These are phyloP conservation scores for Archilochus colubris DNA, from an alignment of 2,113 vertebrate species.

Conservation along the genomic window DNA sequence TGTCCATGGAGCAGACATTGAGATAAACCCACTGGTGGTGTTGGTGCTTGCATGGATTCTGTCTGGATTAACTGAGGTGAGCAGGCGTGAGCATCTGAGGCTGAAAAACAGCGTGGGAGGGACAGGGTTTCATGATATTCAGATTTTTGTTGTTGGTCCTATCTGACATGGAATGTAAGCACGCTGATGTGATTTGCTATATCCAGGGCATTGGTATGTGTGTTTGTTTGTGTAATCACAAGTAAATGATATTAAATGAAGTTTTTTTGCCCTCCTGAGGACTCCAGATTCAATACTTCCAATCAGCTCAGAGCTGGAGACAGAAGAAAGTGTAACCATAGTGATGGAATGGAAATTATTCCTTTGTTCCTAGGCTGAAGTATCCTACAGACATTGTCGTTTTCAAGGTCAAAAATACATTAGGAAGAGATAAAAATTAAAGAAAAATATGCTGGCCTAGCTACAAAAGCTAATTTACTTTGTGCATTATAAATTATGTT, in stretches of 20 bases:
- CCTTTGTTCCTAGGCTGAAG: constrained; percentile 82
- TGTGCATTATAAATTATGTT: constrained; percentile 80
- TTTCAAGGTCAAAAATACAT: constrained; percentile 87
- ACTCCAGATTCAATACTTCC: constrained; percentile 77
- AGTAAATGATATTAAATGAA: constrained; percentile 77
- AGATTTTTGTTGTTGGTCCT: constrained; percentile 16
- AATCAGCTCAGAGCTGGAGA: constrained; percentile 62
- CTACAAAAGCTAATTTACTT: constrained; percentile 81
- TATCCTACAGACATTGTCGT: constrained; percentile 78
- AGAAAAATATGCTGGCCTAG: constrained; percentile 79
- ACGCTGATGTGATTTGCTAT: constrained; percentile 44
- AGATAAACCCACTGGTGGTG: neutral
- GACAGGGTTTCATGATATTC: neutral
- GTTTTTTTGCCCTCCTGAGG: constrained; percentile 76
- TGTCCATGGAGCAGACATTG: neutral
- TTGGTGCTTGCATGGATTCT: constrained; percentile 12
- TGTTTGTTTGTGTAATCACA: constrained; percentile 74
- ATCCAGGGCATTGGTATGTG: constrained; percentile 56
- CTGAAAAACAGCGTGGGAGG: neutral
- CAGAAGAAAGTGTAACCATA: constrained; percentile 85
- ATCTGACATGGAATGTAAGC: constrained; percentile 23
- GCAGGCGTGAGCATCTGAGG: neutral
- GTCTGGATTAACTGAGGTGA: neutral
- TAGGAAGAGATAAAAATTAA: constrained; percentile 81
- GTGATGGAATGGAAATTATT: constrained; percentile 85